Percentiles rank a stretch among this genome's conserved stretches.
Evolutionary conservation across 2,113 vertebrate species (phyloP).

Genomic region (Corythaeola cristata): DNA sequence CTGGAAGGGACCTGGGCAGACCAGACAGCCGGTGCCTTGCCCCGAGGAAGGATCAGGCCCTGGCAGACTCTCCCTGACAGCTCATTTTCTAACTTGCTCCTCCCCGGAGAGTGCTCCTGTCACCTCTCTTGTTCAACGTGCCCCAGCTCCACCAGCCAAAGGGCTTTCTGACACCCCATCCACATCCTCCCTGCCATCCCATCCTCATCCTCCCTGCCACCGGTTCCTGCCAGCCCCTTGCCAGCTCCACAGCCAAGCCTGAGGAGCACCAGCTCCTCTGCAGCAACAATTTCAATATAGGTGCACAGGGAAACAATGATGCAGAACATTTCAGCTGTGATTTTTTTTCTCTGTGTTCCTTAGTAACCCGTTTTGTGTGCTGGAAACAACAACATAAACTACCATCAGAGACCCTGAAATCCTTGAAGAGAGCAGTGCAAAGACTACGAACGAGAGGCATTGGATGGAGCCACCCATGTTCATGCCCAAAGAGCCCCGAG

Average conservation of each 20-base stretch:
- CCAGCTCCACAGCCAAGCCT: background rate
- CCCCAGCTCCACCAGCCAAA: background rate
- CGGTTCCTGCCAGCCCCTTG: background rate
- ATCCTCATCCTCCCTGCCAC: background rate
- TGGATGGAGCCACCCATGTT: background rate
- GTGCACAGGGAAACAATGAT: background rate
- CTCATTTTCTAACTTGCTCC: background rate
- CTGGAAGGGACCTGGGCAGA: background rate
- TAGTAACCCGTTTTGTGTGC: background rate
- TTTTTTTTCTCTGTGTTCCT: background rate
- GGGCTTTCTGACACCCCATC: background rate
- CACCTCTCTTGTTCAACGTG: background rate
- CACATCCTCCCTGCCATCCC: background rate
- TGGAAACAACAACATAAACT: background rate
- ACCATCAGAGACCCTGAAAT: background rate
- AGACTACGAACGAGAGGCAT: accelerated
- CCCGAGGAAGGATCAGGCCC: background rate
- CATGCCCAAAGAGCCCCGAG: background rate
- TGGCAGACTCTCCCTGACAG: background rate
- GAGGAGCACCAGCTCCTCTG: background rate
- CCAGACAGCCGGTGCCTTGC: background rate
- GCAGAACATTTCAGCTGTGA: background rate
- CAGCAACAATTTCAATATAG: background rate
- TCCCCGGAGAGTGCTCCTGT: background rate
- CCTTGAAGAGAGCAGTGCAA: background rate